Conservation (phyloP, 2,113 vertebrate genomes). For the Melanotaenia duboulayi region DNA sequence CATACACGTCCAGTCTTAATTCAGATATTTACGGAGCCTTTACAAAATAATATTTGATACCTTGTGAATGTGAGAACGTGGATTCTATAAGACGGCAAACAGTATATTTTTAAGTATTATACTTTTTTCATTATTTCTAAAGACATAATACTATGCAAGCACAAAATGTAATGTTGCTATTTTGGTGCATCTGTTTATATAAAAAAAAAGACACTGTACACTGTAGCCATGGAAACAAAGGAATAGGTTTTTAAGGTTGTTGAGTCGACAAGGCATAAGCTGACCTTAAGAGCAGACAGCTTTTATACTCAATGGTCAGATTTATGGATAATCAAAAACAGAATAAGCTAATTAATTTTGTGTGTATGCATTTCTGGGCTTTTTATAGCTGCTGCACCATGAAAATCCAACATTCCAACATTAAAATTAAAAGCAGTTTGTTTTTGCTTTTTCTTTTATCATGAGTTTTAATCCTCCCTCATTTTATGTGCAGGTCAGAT, state of each 20-base stretch:
- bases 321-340: background rate
- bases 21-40: no score
- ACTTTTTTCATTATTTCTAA: no score
- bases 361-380: background rate
- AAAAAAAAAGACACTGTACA: slow-evolving; percentile 1
- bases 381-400: background rate
- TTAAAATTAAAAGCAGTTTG: background rate
- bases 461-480: slow-evolving; percentile 11
- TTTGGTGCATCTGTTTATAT: background rate
- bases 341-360: background rate
- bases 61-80: no score
- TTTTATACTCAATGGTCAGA: background rate
- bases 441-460: background rate
- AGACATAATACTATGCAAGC: background rate
- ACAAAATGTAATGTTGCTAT: background rate
- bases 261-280: background rate
- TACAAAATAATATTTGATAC: no score
- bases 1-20: no score
- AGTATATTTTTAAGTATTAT: no score
- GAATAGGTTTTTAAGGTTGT: no score
- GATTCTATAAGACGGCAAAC: no score
- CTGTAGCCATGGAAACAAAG: background rate
- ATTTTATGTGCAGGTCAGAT: slow-evolving; percentile 23
- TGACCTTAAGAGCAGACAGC: background rate
- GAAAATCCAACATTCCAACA: background rate